Conservation (phyloP, 2,888 invertebrate genomes). For the Nephrotoma appendiculata region DNA sequence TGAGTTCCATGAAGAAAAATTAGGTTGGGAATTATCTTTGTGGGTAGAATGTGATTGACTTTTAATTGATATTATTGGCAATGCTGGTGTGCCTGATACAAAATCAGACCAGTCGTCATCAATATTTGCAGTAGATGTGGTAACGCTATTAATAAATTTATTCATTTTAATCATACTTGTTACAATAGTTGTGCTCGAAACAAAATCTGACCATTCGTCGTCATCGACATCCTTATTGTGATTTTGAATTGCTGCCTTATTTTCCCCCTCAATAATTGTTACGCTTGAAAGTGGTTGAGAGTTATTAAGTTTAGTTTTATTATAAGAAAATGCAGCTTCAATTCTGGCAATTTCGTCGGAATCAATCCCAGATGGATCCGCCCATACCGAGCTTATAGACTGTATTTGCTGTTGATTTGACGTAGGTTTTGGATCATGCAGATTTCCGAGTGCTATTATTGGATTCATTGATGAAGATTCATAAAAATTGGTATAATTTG, state of each 20-base stretch:
- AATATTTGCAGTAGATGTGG: slow-evolving; percentile 13
- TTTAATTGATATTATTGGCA: not conserved
- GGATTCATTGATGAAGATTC: not conserved
- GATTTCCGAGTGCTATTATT: not conserved
- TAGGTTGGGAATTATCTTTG: slow-evolving; percentile 2
- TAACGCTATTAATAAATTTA: not conserved
- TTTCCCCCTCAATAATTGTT: slow-evolving; percentile 20
- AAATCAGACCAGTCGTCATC: slow-evolving; percentile 44
- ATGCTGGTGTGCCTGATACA: slow-evolving; percentile 28
- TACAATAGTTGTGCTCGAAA: slow-evolving; percentile 21
- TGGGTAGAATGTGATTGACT: not conserved
- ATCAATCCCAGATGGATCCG: slow-evolving; percentile 33
- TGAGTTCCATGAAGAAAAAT: slow-evolving; percentile 13
- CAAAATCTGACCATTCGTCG: slow-evolving; percentile 42
- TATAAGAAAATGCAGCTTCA: slow-evolving; percentile 28
- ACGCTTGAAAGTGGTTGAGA: slow-evolving; percentile 9
- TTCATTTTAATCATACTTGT: not conserved
- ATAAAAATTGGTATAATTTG: not conserved
- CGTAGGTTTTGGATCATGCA: not conserved
- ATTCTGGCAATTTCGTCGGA: slow-evolving; percentile 30
- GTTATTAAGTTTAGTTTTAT: slow-evolving; percentile 11
- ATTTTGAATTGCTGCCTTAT: slow-evolving; percentile 11
- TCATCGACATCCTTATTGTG: slow-evolving; percentile 30
- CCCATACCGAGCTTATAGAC: slow-evolving; percentile 33
- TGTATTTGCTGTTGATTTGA: not conserved